These are phyloP conservation scores for Drosophila pseudotakahashii DNA, from an alignment of 2,888 invertebrate species.

Conservation along the genomic window DNA sequence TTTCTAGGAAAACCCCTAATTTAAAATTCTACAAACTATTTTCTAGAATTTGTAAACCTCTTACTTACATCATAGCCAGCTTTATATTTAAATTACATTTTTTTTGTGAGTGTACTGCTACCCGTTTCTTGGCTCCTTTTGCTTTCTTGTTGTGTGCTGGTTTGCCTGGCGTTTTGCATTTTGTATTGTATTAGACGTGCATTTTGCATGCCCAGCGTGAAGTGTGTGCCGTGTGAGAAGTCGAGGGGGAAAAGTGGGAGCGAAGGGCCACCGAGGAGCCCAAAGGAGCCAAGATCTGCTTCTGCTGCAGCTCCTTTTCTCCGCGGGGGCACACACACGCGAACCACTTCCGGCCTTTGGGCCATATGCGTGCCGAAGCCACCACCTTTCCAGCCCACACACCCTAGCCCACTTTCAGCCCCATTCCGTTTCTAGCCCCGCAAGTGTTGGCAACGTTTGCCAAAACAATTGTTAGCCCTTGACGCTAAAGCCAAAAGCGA, in stretches of 20 bases:
- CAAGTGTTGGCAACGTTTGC: constrained; percentile 60
- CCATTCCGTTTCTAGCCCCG: background rate
- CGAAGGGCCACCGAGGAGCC: constrained; percentile 34
- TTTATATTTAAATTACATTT: no score
- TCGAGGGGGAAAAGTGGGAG: constrained; percentile 53
- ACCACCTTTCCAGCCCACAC: background rate
- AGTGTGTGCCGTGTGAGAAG: constrained; percentile 52
- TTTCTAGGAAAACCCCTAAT: no score
- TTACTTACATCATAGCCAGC: no score
- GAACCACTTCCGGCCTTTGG: constrained; percentile 64
- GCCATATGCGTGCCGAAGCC: constrained; percentile 52
- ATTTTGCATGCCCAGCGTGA: constrained; percentile 77
- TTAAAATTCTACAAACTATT: no score
- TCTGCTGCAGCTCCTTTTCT: constrained; percentile 1
- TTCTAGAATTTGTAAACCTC: no score
- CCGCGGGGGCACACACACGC: constrained; percentile 44
- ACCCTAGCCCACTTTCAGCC: background rate
- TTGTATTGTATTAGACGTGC: constrained; percentile 78
- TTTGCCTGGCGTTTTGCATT: constrained; percentile 66
- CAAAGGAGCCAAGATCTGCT: constrained; percentile 26
- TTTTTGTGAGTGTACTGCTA: constrained; percentile 1
- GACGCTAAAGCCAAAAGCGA: constrained; percentile 41
- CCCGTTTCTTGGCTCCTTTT: constrained; percentile 5
- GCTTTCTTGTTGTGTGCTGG: constrained; percentile 23
- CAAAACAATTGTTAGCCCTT: constrained; percentile 69